Base-by-base conservation (phyloP, 2,113 vertebrate genomes). In the Apaloderma vittatum region DNA sequence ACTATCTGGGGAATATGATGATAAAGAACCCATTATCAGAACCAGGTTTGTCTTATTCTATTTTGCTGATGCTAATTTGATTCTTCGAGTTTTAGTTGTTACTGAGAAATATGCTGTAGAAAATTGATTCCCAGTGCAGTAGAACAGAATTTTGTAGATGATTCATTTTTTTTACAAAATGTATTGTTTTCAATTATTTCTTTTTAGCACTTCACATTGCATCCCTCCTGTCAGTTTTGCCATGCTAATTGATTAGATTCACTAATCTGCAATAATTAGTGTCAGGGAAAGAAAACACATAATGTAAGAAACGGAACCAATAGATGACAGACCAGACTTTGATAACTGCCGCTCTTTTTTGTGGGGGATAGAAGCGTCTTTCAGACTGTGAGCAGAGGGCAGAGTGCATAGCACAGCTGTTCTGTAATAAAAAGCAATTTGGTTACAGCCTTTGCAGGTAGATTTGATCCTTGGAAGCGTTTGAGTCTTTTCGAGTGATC, bases 1-100 rank as follows among this genome's bases (percentile, higher is more conserved):
- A 99, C 97, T 99, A 98, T 84, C 98, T 99, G 95, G 99, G 99
- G 23, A 99, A 98, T 94, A 97, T 98, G 98, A 96, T 98, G 81
- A 97, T 98, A 81, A 99, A 98, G 97, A 98, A 94, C 75, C 96
- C 98, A 2, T 93, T 98, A 1, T 92, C 98, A 71, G 98, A 98
- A 90, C 94, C 98, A 97, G 99, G 99, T 99, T 87, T 96, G 98
- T 97, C n/a, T 90, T 63, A 61, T 52, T 91, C 81, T 40, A 24
- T 70, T 91, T 87, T 91, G 32, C 34, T 71, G 58, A 68, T 77
- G 46, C 51, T 75, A 27, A 17, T 43, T 51, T 46, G 20, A 12
- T 26, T 63, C 6, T 65, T 81, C 10, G 26, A 6, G 2, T 10
- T 77, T 86, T 81, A 52, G 58, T 75, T 65, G 49, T n/a, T 93